Evolutionary conservation across 1,140 invertebrate genomes (phyloP).

Genomic region (Lerema accius): DNA sequence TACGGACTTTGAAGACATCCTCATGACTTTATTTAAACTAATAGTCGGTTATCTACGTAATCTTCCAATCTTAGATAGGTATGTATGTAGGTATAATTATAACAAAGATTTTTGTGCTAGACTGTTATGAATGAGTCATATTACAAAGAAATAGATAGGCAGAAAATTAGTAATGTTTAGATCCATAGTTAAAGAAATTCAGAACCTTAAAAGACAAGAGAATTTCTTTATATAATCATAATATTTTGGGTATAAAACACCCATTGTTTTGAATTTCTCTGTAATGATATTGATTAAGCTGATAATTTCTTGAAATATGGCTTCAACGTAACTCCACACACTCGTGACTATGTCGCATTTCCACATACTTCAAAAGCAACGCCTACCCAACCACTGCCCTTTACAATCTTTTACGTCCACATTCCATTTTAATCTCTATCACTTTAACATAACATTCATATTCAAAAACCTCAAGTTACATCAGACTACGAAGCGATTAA

Average conservation of each 20-base stretch:
- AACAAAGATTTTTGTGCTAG: background rate
- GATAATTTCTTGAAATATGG: slow-evolving; percentile 32
- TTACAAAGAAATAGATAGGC: too few relatives aligned
- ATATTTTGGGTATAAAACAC: too few relatives aligned
- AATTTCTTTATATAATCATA: too few relatives aligned
- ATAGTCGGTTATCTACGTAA: background rate
- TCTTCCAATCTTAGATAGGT: too few relatives aligned
- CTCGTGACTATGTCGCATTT: slow-evolving; percentile 54
- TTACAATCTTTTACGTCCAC: slow-evolving; percentile 21
- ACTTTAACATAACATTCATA: slow-evolving; percentile 3
- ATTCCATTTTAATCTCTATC: slow-evolving; percentile 41
- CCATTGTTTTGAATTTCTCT: too few relatives aligned
- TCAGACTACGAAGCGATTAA: slow-evolving; percentile 28
- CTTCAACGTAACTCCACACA: slow-evolving; percentile 26
- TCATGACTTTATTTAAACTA: background rate
- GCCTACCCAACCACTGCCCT: slow-evolving; percentile 62
- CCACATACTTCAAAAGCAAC: slow-evolving; percentile 60
- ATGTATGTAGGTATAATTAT: slow-evolving; percentile 12
- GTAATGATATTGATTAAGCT: too few relatives aligned
- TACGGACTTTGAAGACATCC: background rate
- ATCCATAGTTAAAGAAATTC: too few relatives aligned
- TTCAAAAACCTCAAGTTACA: background rate
- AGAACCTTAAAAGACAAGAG: too few relatives aligned
- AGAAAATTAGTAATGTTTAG: too few relatives aligned
- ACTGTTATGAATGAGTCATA: slow-evolving; percentile 25